Evolutionary conservation across 2,888 invertebrate species (phyloP), one percentile per base, ranked within the genome.

Genomic region (Chalcis sispes): DNA sequence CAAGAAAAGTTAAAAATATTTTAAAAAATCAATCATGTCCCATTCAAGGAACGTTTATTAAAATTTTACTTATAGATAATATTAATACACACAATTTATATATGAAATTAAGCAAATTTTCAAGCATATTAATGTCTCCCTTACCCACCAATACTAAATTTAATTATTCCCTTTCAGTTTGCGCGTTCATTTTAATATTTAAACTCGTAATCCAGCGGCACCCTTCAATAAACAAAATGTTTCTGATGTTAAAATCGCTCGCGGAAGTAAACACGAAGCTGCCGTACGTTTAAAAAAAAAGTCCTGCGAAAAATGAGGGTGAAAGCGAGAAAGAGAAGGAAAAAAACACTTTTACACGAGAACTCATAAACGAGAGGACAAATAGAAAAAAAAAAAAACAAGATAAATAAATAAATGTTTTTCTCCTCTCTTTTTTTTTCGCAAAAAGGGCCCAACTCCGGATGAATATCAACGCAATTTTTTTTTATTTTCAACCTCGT

Each of bases 171-270:
- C 58, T 36, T 36, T 32, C 32, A 32, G 32, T n/a, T 32, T 36
- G 3, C n/a, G 2, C n/a, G n/a, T 40, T 13, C 59, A 15, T 2
- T 40, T 40, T 15, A 59, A 23, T 5, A 40, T 59, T 59, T 40
- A 3, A 40, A 36, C 40, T 36, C 5, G 27, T 13, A 32, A 32
- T 20, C 58, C 32, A 5, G 15, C 20, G n/a, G 40, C 36, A 40
- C 59, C 40, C 20, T 59, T 59, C 40, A 59, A 59, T 59, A 40
- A 59, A 59, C 59, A 59, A 56, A 56, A 59, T 40, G 40, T 40
- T 40, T 59, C 40, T 27, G 23, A 20, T 13, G 20, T 36, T 40
- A 59, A 62, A 62, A 23, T 4, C 27, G 29, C 1, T 8, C n/a
- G n/a, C n/a, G 13, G 48, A 48, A 48, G n/a, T 4, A 20, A 62